phyloP scores from a whole-genome alignment of 1,140 invertebrate species.

The Drosophila malerkotliana region DNA sequence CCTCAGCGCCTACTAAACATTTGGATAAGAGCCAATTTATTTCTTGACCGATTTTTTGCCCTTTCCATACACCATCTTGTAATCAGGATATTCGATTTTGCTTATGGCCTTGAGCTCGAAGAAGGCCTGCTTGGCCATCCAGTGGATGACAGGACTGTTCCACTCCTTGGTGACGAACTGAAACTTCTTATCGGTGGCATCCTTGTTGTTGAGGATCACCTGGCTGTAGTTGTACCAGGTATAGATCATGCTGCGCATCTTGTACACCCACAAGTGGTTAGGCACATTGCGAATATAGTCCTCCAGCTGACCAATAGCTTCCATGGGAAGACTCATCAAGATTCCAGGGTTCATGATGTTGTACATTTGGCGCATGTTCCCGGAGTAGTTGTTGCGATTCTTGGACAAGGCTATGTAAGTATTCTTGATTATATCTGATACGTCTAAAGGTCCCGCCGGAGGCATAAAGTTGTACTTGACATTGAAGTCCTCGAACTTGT shows the following conservation, averaged over 20 bases:
- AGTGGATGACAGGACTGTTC: slow-evolving; percentile 50
- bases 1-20: too few relatives aligned
- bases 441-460: neutral
- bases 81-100: slow-evolving; percentile 26
- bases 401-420: neutral
- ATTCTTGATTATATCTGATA: neutral
- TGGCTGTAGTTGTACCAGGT: slow-evolving; percentile 43
- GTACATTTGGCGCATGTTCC: slow-evolving; percentile 23
- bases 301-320: slow-evolving; percentile 22
- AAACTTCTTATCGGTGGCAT: neutral
- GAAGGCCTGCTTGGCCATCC: slow-evolving; percentile 58
- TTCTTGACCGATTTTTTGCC: neutral
- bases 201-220: neutral
- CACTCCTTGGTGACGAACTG: slow-evolving; percentile 15
- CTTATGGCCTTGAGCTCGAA: slow-evolving; percentile 36
- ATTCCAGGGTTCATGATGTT: slow-evolving; percentile 22
- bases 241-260: slow-evolving; percentile 50
- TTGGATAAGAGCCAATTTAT: neutral
- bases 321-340: slow-evolving; percentile 17
- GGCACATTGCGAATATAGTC: slow-evolving; percentile 48
- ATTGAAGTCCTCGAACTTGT: slow-evolving; percentile 18
- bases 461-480: slow-evolving; percentile 22
- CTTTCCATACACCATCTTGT: neutral
- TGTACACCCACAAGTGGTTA: slow-evolving; percentile 55
- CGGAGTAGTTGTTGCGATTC: slow-evolving; percentile 29